Percentiles rank a stretch among this genome's conserved stretches.
Evolutionary conservation across 2,797 vertebrate species (phyloP).

Genomic region (Sitta carolinensis): DNA sequence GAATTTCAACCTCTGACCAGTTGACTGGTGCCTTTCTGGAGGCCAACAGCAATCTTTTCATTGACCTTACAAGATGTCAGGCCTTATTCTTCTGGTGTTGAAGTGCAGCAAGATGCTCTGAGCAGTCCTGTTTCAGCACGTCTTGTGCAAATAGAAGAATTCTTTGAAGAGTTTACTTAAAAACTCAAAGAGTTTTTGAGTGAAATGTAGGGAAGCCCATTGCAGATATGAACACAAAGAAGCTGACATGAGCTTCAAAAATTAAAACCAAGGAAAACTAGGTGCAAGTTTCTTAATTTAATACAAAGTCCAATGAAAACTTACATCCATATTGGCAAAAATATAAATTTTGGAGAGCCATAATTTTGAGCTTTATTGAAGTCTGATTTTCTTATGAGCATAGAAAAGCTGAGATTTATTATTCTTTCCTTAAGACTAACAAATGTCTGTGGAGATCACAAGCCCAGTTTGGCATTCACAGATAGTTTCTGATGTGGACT

Average conservation of each 20-base stretch:
- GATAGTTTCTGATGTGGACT: conserved; percentile 50
- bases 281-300: background rate
- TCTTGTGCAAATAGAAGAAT: background rate
- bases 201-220: background rate
- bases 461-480: conserved; percentile 34
- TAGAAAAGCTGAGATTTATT: conserved; percentile 27
- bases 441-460: conserved; percentile 41
- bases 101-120: background rate
- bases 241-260: background rate
- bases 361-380: background rate
- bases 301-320: background rate
- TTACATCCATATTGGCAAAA: conserved; percentile 7
- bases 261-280: background rate
- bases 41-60: background rate
- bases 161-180: background rate
- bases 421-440: conserved; percentile 28
- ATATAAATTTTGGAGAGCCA: background rate
- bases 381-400: background rate
- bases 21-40: background rate
- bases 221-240: background rate
- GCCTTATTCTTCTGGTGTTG: background rate
- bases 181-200: background rate
- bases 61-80: background rate
- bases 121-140: background rate
- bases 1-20: background rate